phyloP scores from a whole-genome alignment of 2,888 invertebrate genomes.

The Pseudanteris insignis region DNA sequence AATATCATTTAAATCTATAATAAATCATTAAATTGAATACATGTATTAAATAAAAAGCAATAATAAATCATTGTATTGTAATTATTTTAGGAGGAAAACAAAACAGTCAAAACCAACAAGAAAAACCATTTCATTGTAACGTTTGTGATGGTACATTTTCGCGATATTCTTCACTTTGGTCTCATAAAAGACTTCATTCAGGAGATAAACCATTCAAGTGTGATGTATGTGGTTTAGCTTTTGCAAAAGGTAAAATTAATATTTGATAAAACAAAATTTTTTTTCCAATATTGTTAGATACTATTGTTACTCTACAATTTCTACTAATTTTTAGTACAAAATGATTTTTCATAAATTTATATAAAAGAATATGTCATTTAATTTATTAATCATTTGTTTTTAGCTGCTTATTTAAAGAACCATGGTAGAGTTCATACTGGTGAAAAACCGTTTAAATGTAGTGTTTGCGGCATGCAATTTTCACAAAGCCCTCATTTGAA shows the following conservation, averaged over 20 bases:
- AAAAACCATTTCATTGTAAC: conserved; percentile 89
- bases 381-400: no score
- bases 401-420: conserved; percentile 86
- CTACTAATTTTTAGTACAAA: no score
- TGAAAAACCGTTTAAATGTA: conserved; percentile 74
- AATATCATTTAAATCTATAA: no score
- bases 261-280: no score
- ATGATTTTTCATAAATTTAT: no score
- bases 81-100: conserved; percentile 65
- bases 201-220: conserved; percentile 88
- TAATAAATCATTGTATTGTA: no score
- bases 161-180: conserved; percentile 88
- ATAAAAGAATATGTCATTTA: no score
- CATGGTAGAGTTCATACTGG: conserved; percentile 89
- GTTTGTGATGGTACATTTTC: conserved; percentile 85
- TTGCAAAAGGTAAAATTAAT: conserved; percentile 80
- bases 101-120: conserved; percentile 68
- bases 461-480: conserved; percentile 90
- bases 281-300: no score
- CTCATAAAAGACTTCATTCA: conserved; percentile 86
- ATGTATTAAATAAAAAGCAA: no score
- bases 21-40: no score
- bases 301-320: no score
- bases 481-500: conserved; percentile 89
- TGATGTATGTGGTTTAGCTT: conserved; percentile 86